These are phyloP conservation scores for Philantomba maxwellii DNA, from an alignment of 2,113 vertebrate genomes.

Conservation along the genomic window DNA sequence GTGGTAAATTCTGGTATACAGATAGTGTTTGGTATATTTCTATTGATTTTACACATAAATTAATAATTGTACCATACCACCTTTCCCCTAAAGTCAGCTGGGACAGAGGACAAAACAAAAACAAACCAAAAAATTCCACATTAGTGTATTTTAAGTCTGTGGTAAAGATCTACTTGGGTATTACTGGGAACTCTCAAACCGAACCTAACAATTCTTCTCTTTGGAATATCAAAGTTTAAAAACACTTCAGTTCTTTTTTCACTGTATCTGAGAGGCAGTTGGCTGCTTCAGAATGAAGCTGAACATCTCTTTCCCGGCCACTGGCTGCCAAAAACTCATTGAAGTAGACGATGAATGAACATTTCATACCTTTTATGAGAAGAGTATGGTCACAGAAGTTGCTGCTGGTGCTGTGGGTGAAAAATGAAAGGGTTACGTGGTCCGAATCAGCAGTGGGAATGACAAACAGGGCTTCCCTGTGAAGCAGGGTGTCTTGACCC, in stretches of 20 bases:
- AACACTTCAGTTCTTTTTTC: neutral
- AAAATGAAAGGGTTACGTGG: neutral
- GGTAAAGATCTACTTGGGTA: neutral
- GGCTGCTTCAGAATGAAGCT: neutral
- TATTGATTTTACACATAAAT: neutral
- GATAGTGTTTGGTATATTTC: neutral
- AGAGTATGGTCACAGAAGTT: neutral
- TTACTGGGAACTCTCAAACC: neutral
- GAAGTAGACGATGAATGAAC: neutral
- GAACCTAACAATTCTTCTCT: constrained; percentile 8
- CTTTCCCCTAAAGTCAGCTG: neutral
- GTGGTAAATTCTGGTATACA: neutral
- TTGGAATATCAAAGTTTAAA: neutral
- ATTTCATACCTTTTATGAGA: neutral
- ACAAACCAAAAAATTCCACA: neutral
- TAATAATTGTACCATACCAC: neutral
- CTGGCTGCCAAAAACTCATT: neutral
- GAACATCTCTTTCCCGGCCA: neutral
- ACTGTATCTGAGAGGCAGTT: neutral
- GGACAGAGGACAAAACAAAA: neutral
- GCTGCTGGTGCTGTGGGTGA: neutral
- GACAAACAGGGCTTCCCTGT: neutral
- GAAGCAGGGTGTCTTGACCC: neutral
- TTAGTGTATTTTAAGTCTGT: neutral
- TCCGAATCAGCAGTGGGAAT: neutral